Conservation (phyloP, 2,113 vertebrate species). For the Tauraco erythrolophus region DNA sequence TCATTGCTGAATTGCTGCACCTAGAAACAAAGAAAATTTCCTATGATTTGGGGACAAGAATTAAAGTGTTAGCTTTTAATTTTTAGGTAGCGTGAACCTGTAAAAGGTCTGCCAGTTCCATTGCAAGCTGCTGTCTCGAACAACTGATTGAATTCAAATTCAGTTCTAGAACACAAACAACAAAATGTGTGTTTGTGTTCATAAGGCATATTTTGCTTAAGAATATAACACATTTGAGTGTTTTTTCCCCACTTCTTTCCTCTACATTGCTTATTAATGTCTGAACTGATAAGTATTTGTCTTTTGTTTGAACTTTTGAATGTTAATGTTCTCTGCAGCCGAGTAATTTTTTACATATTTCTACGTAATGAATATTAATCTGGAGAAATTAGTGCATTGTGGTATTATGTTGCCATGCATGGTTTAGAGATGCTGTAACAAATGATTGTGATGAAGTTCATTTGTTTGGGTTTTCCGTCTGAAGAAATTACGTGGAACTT, state of each 20-base stretch:
- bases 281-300: neutral
- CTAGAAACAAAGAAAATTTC: neutral
- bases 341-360: neutral
- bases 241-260: neutral
- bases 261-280: neutral
- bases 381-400: fast-evolving
- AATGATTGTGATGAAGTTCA: neutral
- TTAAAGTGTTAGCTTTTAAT: neutral
- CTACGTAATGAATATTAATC: neutral
- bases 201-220: neutral
- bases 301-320: neutral
- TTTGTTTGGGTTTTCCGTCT: neutral
- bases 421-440: neutral
- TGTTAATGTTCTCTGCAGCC: neutral
- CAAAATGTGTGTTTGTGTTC: neutral
- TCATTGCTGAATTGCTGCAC: neutral
- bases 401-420: neutral
- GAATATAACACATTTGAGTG: neutral
- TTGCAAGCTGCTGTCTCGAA: neutral
- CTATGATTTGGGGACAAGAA: neutral
- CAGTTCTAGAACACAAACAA: neutral
- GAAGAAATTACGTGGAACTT: neutral
- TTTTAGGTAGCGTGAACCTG: neutral
- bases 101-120: neutral
- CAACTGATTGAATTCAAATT: neutral